Evolutionary conservation across 2,113 vertebrate genomes (phyloP), one percentile per base, ranked within the genome.

Genomic region (Ascaphus truei): DNA sequence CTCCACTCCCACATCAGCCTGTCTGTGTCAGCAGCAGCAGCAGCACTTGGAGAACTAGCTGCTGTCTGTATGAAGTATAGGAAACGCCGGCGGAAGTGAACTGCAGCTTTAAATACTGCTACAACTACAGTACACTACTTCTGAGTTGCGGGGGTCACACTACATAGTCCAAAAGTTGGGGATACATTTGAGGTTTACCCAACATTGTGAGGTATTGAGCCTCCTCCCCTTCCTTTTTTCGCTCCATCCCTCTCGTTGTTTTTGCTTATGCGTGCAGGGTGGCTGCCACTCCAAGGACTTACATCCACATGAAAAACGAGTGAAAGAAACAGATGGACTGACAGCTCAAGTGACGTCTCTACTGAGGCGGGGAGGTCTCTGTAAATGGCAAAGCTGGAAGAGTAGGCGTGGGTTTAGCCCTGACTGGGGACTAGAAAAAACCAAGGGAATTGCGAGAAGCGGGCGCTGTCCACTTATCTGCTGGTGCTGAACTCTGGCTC

Each of bases 281-380:
- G 22, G 8, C 20, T 67, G 31, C 5, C 26, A 56, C 33, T 22
- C 23, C 4, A 18, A 31, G 63, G 26, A 41, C 41, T 64, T 27
- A 11, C 16, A 67, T 5, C 51, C 23, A n/a, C 52, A 10, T n/a
- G 27, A 41, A 11, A 27, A 56, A 30, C n/a, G 64, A 30, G 37
- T 57, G 52, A 25, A 67, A 30, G 23, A 22, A 69, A 58, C 67
- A 69, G 67, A 69, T 69, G 67, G 67, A 52, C 33, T 69, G 67
- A 69, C 55, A 48, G 55, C 31, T 48, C 8, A 50, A 34, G 45
- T 62, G 60, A 63, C 61, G 61, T 63, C 20, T 51, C 20, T 22
- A 30, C 15, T 13, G 20, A 50, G 56, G 56, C 57, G 43, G 67
- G 67, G 67, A 57, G 64, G 64, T 58, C 52, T 34, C 43, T 62